Conservation (phyloP, 2,888 invertebrate species). For the Lasioglossum calceatum region DNA sequence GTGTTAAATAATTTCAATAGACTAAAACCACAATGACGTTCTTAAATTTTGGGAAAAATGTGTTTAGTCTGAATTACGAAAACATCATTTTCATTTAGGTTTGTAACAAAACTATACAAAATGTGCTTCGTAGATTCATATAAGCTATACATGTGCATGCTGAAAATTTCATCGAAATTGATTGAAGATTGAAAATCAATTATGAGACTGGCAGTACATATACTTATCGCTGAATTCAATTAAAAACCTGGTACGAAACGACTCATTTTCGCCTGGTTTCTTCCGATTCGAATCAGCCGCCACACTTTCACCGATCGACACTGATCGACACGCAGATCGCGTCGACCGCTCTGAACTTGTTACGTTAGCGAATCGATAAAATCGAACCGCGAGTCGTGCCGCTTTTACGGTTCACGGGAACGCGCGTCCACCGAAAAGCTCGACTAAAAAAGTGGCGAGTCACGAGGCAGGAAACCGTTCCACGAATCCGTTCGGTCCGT, state of each 20-base stretch:
- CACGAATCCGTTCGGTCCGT: slow-evolving; percentile 21
- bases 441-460: slow-evolving; percentile 8
- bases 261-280: background rate
- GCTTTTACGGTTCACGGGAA: background rate
- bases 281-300: background rate
- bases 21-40: background rate
- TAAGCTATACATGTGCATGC: too few species aligned
- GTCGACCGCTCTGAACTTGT: slow-evolving; percentile 35
- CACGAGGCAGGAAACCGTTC: slow-evolving; percentile 1
- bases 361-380: slow-evolving; percentile 45
- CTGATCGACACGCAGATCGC: slow-evolving; percentile 15
- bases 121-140: too few species aligned
- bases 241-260: background rate
- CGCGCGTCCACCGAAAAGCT: background rate
- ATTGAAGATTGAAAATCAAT: too few species aligned
- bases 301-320: slow-evolving; percentile 14
- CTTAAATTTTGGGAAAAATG: background rate
- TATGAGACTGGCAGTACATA: too few species aligned
- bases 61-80: too few species aligned
- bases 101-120: too few species aligned
- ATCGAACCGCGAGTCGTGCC: slow-evolving; percentile 31
- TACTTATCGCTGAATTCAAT: background rate
- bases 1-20: too few species aligned
- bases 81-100: too few species aligned
- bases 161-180: too few species aligned